These are phyloP conservation scores for Cactoblastis cactorum DNA, from an alignment of 2,888 invertebrate species.

Conservation along the genomic window DNA sequence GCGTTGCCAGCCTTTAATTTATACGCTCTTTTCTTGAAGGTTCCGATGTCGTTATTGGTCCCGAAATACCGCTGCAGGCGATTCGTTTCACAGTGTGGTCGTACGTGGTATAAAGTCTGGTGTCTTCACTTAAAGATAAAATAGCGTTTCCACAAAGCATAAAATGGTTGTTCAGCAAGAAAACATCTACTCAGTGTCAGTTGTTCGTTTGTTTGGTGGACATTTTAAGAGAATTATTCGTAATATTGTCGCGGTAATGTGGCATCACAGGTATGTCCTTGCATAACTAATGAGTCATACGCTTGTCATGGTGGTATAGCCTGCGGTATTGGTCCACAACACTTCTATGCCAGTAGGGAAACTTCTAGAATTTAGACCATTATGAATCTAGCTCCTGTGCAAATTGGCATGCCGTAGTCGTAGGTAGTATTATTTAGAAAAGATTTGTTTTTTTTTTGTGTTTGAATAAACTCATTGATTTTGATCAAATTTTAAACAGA, in stretches of 20 bases:
- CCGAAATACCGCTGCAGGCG: too few relatives aligned
- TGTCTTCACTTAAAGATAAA: conserved; percentile 1
- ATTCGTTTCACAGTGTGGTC: too few relatives aligned
- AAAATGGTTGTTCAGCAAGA: not conserved
- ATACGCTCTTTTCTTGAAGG: too few relatives aligned
- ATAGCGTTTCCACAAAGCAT: not conserved
- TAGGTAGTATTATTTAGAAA: too few relatives aligned
- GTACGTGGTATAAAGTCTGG: conserved; percentile 32
- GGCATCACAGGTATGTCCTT: conserved; percentile 7
- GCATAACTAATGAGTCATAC: conserved; percentile 11
- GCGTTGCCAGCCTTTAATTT: too few relatives aligned
- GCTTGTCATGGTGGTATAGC: conserved; percentile 5
- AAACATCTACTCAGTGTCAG: not conserved
- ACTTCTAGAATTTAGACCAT: not conserved
- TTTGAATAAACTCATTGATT: too few relatives aligned
- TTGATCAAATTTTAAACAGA: too few relatives aligned
- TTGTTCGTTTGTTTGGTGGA: conserved; percentile 2
- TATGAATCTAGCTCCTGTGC: too few relatives aligned
- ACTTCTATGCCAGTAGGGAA: not conserved
- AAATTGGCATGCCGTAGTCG: too few relatives aligned
- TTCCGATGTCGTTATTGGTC: too few relatives aligned
- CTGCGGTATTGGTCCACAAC: not conserved
- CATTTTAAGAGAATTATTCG: conserved; percentile 8
- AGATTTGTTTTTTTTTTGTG: too few relatives aligned
- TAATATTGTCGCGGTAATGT: conserved; percentile 7